Evolutionary conservation across 2,113 vertebrate genomes (phyloP), one percentile per base, ranked within the genome.

Genomic region (Steatornis caripensis): DNA sequence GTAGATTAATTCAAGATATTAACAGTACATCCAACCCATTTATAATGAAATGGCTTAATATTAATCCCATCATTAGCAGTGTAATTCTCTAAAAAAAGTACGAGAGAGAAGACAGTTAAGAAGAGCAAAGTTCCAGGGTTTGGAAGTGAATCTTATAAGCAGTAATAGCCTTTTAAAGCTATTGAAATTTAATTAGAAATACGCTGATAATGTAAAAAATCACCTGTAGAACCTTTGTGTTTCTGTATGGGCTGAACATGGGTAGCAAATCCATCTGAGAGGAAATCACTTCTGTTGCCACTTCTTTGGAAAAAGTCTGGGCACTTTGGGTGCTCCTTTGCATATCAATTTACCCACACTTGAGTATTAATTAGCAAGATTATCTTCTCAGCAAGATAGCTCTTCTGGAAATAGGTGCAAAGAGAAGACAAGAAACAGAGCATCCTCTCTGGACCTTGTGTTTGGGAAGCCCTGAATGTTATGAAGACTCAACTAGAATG

Each of bases 21-120:
- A 90, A 70, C 36, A 55, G 72, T 87, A 49, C 55, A 66, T 87
- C 68, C 88, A 75, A 68, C 34, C 32, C 60, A 48, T 90, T 95
- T 96, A 45, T 45, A 87, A 71, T 72, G 68, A 78, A 81, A 84
- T 65, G 48, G 39, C 32, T 95, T 90, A 86, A 69, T 84, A 94
- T 75, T 87, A 95, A 93, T 90, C 55, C 30, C 68, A 43, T 89
- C 79, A 90, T 95, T 87, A 93, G 64, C 19, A 66, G 30, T 55
- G 26, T 70, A 93, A 90, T 81, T 93, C 3, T 1, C 54, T 53
- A 46, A 82, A 84, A 84, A 75, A 76, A 48, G 43, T 55, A 7
- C 30, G 30, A 51, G 30, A 60, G 27, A 80, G 48, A 68, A 90
- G 71, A 45, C 41, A 92, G 41, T 27, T 85, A 93, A 76, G 36